A percentile compares a stretch with the other conserved stretches of the same genome.
phyloP scores from a whole-genome alignment of 2,888 invertebrate genomes.

The Ornithoptera priamus region DNA sequence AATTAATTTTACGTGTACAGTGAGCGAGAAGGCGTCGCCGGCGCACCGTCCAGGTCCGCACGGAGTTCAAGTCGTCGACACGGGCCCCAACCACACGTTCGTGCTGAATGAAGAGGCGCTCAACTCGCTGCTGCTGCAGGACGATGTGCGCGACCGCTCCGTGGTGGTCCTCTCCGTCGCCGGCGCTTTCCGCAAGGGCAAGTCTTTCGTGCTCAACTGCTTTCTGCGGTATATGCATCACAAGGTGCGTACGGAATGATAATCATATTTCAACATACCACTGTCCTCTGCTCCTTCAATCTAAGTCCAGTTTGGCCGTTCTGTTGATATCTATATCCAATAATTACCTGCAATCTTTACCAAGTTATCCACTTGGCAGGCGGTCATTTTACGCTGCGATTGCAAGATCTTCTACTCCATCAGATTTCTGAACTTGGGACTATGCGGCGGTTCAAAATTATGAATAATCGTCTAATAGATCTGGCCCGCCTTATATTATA shows the following conservation, averaged over 20 bases:
- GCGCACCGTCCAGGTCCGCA: conserved; percentile 57
- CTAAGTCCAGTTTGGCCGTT: no score
- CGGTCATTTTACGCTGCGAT: no score
- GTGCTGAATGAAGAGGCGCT: conserved; percentile 91
- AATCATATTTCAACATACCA: no score
- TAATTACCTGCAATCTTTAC: no score
- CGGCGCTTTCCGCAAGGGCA: conserved; percentile 96
- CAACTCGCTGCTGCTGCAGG: conserved; percentile 83
- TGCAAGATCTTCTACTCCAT: no score
- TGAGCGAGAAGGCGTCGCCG: conserved; percentile 54
- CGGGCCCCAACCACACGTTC: conserved; percentile 93
- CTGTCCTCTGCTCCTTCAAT: no score
- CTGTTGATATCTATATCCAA: no score
- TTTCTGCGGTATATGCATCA: conserved; percentile 95
- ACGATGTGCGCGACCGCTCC: conserved; percentile 87
- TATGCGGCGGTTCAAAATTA: no score
- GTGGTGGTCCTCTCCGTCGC: conserved; percentile 95
- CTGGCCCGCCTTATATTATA: no score
- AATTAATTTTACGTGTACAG: conserved; percentile 38
- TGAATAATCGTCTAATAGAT: no score
- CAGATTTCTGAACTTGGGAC: no score
- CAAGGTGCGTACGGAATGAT: conserved; percentile 81
- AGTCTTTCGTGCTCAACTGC: conserved; percentile 97
- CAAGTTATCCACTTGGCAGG: no score
- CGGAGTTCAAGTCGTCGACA: conserved; percentile 92